Evolutionary conservation across 2,888 invertebrate genomes (phyloP), one percentile per base, ranked within the genome.

Genomic region (Chesias legatella): DNA sequence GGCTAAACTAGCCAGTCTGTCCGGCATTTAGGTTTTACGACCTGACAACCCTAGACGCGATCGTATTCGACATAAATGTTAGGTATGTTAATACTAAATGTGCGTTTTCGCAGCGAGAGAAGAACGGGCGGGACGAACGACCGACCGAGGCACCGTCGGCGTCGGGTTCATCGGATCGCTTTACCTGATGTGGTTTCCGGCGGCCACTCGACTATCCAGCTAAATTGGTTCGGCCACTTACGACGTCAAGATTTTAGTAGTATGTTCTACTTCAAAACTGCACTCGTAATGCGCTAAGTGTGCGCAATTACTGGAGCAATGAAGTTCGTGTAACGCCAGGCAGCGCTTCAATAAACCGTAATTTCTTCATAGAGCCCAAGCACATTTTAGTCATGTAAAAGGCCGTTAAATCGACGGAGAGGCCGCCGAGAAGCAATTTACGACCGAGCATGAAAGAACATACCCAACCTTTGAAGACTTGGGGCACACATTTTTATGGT

Each of bases 111-210:
- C 70, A 63, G 58, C 48, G 45, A 48, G 48, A 45, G 55, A 50
- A 50, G 49, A 55, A 58, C 44, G 53, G 57, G 43, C 51, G 46
- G 54, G 54, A 51, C 53, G 49, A 55, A 43, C 38, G 51, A 50
- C 48, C 53, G 60, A 43, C 47, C 48, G 33, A 36, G 33, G 36
- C 53, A 48, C 51, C 54, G 33, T 36, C 49, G 39, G 21, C 27
- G 56, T 17, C 5, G 55, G 56, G 66, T 62, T 67, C 66, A 64
- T 61, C 59, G 66, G 60, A 66, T 65, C 55, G 65, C 54, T 67
- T 68, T 80, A 81, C 83, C 80, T 82, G 80, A 60, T 63, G 69
- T 67, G 70, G 74, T 79, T 80, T 84, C 82, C 84, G 81, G 74
- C 68, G 70, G 59, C 62, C 45, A 45, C 35, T 39, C 36, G 33